Conservation (phyloP, 2,797 vertebrate species). For the Pyrocephalus nanus region DNA sequence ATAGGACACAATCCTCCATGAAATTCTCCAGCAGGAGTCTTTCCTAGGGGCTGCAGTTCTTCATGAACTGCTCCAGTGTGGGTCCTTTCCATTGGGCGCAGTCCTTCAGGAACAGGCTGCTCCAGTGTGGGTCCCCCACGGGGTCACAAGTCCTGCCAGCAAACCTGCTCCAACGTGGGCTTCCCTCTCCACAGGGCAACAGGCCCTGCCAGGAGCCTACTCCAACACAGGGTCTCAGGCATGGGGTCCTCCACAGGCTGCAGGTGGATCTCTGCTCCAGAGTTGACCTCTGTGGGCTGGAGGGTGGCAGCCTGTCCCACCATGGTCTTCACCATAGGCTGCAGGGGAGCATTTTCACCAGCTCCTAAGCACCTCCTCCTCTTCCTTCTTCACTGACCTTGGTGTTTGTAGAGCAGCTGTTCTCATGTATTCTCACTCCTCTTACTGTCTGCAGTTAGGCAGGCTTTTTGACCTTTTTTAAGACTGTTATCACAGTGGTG, state of each 20-base stretch:
- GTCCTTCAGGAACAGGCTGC: not conserved
- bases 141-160: not conserved
- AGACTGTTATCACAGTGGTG: not conserved
- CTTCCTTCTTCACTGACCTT: not conserved
- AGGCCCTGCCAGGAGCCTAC: not conserved
- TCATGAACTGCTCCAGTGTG: not conserved
- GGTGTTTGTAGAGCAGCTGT: not conserved
- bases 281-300: not conserved
- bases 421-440: not conserved
- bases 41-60: not conserved
- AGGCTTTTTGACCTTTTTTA: not conserved
- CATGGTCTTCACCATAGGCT: not conserved
- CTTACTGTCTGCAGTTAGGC: not conserved
- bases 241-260: not conserved
- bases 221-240: not conserved
- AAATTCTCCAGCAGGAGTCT: not conserved
- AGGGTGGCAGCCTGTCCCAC: not conserved
- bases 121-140: too few species aligned
- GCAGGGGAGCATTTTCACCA: not conserved
- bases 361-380: not conserved
- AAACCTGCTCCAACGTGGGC: not conserved
- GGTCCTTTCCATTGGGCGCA: too few species aligned
- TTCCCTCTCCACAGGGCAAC: not conserved
- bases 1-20: not conserved
- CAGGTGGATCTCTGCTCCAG: not conserved